A percentile compares a stretch with the other conserved stretches of the same genome.
Evolutionary conservation across 2,888 invertebrate species (phyloP).

Genomic region (Aphodius sticticus): DNA sequence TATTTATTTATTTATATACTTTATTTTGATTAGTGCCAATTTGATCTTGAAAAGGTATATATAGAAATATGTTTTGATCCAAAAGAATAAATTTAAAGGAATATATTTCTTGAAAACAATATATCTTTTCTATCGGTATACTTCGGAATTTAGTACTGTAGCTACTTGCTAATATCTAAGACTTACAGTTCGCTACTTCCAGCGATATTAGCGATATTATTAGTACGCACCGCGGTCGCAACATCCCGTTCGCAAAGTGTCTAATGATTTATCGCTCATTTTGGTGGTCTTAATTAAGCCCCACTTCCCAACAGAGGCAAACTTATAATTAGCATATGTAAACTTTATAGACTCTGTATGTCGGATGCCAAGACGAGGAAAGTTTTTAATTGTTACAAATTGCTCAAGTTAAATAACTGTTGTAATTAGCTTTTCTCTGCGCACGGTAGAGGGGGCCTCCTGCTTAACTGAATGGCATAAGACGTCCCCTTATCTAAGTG

Average conservation of each 20-base stretch:
- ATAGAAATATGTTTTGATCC: no score
- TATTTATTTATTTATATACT: no score
- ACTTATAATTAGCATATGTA: conserved; percentile 61
- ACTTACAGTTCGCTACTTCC: not conserved
- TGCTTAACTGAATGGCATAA: conserved; percentile 40
- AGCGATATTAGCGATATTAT: not conserved
- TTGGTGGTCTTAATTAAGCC: conserved; percentile 56
- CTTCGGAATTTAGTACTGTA: no score
- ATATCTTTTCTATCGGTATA: no score
- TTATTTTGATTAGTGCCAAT: no score
- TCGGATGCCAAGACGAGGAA: conserved; percentile 50
- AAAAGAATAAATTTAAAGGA: no score
- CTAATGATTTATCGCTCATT: conserved; percentile 43
- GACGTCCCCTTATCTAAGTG: conserved; percentile 40
- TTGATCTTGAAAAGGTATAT: no score
- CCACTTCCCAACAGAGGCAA: conserved; percentile 56
- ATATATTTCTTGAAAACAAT: no score
- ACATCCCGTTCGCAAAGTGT: conserved; percentile 31
- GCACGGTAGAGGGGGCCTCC: conserved; percentile 20
- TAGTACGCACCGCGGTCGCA: not conserved
- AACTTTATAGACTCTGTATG: conserved; percentile 57
- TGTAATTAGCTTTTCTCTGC: conserved; percentile 47
- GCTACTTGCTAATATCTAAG: not conserved
- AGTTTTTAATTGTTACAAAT: conserved; percentile 52
- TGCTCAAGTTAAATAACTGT: conserved; percentile 51